Percentiles rank a stretch among this genome's conserved stretches.
phyloP scores from a whole-genome alignment of 92 coral and sea anemone genomes.

The Phymanthus crucifer region DNA sequence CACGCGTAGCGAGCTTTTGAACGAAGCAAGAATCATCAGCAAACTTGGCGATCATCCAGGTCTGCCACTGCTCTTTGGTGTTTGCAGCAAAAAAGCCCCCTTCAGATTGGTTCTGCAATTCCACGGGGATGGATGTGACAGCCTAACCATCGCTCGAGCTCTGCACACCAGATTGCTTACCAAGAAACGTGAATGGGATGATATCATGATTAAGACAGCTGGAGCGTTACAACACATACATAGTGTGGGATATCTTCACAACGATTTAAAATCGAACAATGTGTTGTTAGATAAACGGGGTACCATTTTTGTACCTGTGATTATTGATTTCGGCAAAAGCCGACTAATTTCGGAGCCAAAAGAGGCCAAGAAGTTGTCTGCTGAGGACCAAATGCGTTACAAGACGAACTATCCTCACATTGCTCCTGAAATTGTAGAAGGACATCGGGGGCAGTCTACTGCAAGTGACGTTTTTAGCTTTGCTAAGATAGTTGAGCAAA shows the following conservation, averaged over 20 bases:
- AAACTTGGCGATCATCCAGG: conserved; percentile 38
- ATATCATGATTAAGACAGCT: conserved; percentile 17
- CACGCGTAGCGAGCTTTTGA: conserved; percentile 15
- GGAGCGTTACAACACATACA: conserved; percentile 28
- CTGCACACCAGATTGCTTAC: conserved; percentile 10
- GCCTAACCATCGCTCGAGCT: conserved; percentile 16
- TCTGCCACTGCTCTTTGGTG: conserved; percentile 30
- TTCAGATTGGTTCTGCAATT: conserved; percentile 26
- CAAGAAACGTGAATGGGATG: conserved; percentile 30
- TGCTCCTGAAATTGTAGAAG: conserved; percentile 49
- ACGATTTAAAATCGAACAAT: conserved; percentile 43
- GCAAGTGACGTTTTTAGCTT: conserved; percentile 54
- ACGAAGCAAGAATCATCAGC: conserved; percentile 27
- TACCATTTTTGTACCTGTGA: conserved; percentile 20
- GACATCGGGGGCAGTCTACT: conserved; percentile 33
- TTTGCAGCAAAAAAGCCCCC: conserved; percentile 24
- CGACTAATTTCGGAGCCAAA: conserved; percentile 22
- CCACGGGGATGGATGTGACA: conserved; percentile 13
- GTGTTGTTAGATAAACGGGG: conserved; percentile 40
- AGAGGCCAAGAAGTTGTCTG: conserved; percentile 14
- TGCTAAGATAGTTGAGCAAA: conserved; percentile 35
- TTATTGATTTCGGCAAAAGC: conserved; percentile 57
- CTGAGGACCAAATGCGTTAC: conserved; percentile 10
- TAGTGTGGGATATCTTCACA: conserved; percentile 36
- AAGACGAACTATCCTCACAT: conserved; percentile 38